Base-by-base conservation (phyloP, 2,888 invertebrate genomes). In the Dexiosoma caninum region DNA sequence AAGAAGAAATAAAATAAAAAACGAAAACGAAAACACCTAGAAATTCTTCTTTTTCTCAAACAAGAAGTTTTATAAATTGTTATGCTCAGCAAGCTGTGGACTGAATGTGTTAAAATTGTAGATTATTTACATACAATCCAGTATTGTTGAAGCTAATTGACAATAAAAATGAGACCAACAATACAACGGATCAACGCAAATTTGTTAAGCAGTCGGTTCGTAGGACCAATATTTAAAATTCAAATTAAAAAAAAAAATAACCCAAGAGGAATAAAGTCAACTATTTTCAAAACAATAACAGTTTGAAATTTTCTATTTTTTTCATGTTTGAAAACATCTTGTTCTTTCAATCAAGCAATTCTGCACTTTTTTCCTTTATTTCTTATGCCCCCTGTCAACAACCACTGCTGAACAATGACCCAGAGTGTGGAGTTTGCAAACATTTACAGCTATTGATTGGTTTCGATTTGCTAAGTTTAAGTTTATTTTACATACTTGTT, bases 31-130 rank as follows among this genome's bases (percentile, higher is more conserved):
- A n/a, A n/a, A n/a, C n/a, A n/a, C n/a, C n/a, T n/a, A n/a, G n/a
- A n/a, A n/a, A n/a, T n/a, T n/a, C n/a, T n/a, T n/a, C n/a, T n/a
- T n/a, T n/a, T n/a, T n/a, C n/a, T n/a, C n/a, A n/a, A n/a, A n/a
- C 10, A 40, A 70, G 55, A 70, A 57, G 51, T 71, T 64, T 59
- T 59, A 78, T 66, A 66, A 49, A 64, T 57, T 77, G 55, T 70
- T 51, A 49, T 75, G 16, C 51, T 59, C 42, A 46, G 51, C 59
- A 49, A 49, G 75, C 35, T 74, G 46, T 72, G 42, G 37, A 46
- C 16, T 16, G 55, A 77, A 55, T 76, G 76, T 64, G 55, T 42
- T 62, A 55, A 75, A 75, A 42, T 42, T 59, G 23, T 10, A n/a
- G 23, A 57, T 75, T 75, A 59, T 66, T 66, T 51, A 6, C 40